phyloP scores from a whole-genome alignment of 2,113 vertebrate species.

The Ceratotherium simum region DNA sequence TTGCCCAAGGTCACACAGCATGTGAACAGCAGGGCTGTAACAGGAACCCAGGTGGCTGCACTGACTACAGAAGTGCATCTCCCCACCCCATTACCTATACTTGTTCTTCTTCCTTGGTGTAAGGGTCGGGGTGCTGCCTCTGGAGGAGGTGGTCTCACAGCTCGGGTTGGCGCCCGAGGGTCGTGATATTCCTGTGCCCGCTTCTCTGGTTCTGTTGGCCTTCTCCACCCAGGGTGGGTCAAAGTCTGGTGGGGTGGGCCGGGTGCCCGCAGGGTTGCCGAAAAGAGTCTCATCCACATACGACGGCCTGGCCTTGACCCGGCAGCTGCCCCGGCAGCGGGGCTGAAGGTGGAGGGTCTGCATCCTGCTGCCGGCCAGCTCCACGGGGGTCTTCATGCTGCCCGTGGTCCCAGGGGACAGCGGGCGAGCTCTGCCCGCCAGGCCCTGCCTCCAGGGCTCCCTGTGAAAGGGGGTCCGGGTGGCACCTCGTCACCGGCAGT shows the following conservation, averaged over 20 bases:
- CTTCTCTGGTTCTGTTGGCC: neutral
- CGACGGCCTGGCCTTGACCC: slow-evolving; percentile 72
- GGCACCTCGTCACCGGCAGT: neutral
- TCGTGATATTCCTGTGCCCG: neutral
- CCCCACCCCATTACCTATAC: slow-evolving; percentile 81
- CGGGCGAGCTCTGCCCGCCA: neutral
- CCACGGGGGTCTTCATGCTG: slow-evolving; percentile 33
- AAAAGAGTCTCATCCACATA: slow-evolving; percentile 88
- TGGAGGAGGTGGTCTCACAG: neutral
- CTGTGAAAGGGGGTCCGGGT: neutral
- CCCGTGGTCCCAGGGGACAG: neutral
- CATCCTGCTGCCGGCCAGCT: slow-evolving; percentile 50
- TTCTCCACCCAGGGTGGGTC: slow-evolving; percentile 84
- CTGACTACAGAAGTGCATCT: neutral
- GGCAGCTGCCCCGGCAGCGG: slow-evolving; percentile 2
- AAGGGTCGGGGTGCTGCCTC: slow-evolving; percentile 31
- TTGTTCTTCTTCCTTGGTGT: slow-evolving; percentile 81
- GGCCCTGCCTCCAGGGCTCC: neutral
- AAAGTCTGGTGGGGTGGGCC: slow-evolving; percentile 63
- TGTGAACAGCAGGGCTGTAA: neutral
- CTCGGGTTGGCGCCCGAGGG: neutral
- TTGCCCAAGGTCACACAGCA: slow-evolving; percentile 6
- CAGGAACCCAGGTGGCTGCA: neutral
- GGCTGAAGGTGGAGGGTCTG: slow-evolving; percentile 51
- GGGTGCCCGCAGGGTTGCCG: slow-evolving; percentile 71